Evolutionary conservation across 2,888 invertebrate genomes (phyloP), one percentile per base, ranked within the genome.

Genomic region (Drosophila nr. perissopoda): DNA sequence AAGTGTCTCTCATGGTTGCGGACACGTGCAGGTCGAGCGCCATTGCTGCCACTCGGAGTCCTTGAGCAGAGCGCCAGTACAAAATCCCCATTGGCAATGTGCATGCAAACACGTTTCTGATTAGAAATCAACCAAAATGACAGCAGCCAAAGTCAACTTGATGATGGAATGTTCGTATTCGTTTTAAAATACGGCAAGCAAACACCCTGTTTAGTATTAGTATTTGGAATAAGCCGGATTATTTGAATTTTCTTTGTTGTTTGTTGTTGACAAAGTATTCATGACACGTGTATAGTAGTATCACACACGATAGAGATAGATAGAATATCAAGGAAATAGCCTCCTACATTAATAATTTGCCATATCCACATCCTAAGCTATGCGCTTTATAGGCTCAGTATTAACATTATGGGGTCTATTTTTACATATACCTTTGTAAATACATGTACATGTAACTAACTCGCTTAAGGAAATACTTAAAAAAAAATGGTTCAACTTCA

Each of bases 71-170:
- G 42, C 21, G 25, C 31, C 45, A 40, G 51, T 34, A 38, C 62
- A 48, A 38, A 56, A 56, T 66, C 58, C 58, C 72, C 63, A 65
- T 13, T 72, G 80, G 60, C 77, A 38, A 52, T 82, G 77, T 60
- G 70, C 80, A 83, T 87, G 88, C 86, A 73, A 86, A 83, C 82
- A 83, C 83, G 83, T 83, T 83, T 83, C 81, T 86, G 86, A 88
- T 83, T 83, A 83, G 73, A 77, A 88, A 83, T 83, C 83, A 83
- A 58, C 83, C 78, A 63, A 78, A 78, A 69, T 78, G 81, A 72
- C 81, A 72, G 64, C 51, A 61, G 33, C 51, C 11, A 65, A 67
- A 64, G 67, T 64, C 58, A 63, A n/a, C 53, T 38, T 21, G 49
- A 10, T 42, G 27, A 33, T 8, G 40, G 11, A 40, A 29, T 25